A percentile compares a stretch with the other conserved stretches of the same genome.
Evolutionary conservation across 2,113 vertebrate genomes (phyloP).

Genomic region (Chloroceryle aenea): DNA sequence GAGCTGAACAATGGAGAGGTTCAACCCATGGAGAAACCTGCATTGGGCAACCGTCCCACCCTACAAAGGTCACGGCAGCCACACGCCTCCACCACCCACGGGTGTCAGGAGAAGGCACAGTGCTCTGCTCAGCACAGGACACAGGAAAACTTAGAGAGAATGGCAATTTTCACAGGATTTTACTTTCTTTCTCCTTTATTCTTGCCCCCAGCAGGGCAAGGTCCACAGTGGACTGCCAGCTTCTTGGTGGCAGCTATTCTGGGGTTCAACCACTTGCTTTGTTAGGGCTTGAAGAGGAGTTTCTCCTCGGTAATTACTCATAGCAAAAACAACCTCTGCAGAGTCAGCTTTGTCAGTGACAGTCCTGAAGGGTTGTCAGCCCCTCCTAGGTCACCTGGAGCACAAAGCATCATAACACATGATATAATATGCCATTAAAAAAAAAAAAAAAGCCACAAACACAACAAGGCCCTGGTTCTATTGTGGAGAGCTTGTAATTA

Average conservation of each 20-base stretch:
- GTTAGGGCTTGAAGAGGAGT: constrained; percentile 35
- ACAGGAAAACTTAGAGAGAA: not conserved
- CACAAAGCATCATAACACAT: not conserved
- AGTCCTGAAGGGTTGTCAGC: constrained; percentile 43
- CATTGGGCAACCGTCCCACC: not conserved
- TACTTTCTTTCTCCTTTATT: not conserved
- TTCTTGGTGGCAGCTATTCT: not conserved
- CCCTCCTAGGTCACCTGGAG: constrained; percentile 34
- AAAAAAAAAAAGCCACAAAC: not conserved
- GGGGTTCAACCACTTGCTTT: not conserved
- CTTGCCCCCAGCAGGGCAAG: not conserved
- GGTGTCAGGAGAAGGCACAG: accelerated
- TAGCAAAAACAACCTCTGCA: not conserved
- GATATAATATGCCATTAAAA: not conserved
- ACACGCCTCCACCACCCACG: accelerated
- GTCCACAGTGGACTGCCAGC: not conserved
- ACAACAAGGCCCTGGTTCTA: not conserved
- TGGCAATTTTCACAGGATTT: not conserved
- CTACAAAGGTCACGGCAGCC: not conserved
- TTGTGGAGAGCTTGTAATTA: constrained; percentile 68
- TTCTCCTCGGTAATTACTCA: not conserved
- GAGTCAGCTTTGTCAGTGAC: constrained; percentile 22
- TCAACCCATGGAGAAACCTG: constrained; percentile 29
- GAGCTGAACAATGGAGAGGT: constrained; percentile 48
- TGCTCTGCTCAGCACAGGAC: accelerated